Conservation (phyloP, 2,888 invertebrate genomes). For the Leucoma salicis region DNA sequence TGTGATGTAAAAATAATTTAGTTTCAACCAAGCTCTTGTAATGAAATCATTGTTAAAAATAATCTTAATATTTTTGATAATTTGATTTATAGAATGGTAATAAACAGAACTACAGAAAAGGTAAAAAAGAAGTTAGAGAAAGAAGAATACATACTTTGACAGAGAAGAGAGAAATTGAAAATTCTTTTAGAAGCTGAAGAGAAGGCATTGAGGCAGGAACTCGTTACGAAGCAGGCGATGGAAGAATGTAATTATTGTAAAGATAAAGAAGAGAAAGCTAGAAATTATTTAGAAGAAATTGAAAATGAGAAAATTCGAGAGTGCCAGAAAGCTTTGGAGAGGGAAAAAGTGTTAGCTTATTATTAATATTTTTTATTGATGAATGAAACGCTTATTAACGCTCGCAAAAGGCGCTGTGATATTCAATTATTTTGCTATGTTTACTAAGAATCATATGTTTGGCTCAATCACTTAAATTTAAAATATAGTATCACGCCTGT, state of each 20-base stretch:
- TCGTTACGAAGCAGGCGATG: constrained; percentile 44
- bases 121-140: constrained; percentile 52
- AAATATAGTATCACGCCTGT: no score
- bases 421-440: no score
- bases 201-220: constrained; percentile 47
- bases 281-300: constrained; percentile 51
- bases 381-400: no score
- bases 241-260: constrained; percentile 57
- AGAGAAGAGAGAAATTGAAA: constrained; percentile 56
- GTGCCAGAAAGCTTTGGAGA: constrained; percentile 66
- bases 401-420: no score
- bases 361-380: no score
- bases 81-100: constrained; percentile 46
- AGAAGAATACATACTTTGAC: constrained; percentile 67
- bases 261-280: constrained; percentile 47
- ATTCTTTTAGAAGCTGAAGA: constrained; percentile 56
- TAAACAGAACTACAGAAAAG: constrained; percentile 62
- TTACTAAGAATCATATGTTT: no score
- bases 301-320: constrained; percentile 59
- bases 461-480: no score
- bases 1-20: no score
- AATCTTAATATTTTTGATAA: no score
- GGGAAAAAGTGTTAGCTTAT: constrained; percentile 64
- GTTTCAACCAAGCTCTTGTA: no score
- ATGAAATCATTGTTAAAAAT: no score